Base-by-base conservation (phyloP, 2,797 vertebrate genomes). In the Oryzias dopingdopingensis region DNA sequence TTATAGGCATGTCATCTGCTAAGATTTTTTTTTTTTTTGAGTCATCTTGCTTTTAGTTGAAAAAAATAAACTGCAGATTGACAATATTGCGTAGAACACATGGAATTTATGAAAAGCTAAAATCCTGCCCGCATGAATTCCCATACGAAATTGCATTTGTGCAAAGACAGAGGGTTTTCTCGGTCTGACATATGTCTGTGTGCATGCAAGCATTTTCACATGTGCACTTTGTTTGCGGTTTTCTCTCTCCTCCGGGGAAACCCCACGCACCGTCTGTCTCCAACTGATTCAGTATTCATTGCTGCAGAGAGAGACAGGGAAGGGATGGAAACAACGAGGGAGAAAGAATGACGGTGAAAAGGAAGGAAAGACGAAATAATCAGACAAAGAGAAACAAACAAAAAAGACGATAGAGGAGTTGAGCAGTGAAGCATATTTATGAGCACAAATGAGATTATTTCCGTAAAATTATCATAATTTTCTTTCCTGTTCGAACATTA, bases 201-300 rank as follows among this genome's bases (percentile, higher is more conserved):
- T 23, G 43, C 40, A 42, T 64, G 49, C 44, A 23, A 42, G 29
- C 18, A 18, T 60, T 49, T 49, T 18, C 56, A 55, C 24, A 24
- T 56, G 52, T 42, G 63, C 37, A 48, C 52, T 49, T 50, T 59
- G 47, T 55, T 23, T 44, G 20, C 43, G 42, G 53, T 56, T 67
- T 63, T 49, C 59, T 57, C 22, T 55, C 45, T 68, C 74, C 82
- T 78, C 71, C 15, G 16, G 67, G 65, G 74, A 84, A 72, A 81
- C 79, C 80, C 82, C 77, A 85, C 80, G 62, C 82, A 80, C 73
- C 72, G 73, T 73, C 83, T 86, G 86, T 79, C 81, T 78, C 74
- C 0, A 18, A 42, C 76, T 72, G 81, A 79, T 74, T 76, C 60
- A 26, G 62, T 44, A 64, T 81, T 73, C 79, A 59, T 42, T 32